Base-by-base conservation (phyloP, 2,888 invertebrate species). In the Xylota sylvarum region DNA sequence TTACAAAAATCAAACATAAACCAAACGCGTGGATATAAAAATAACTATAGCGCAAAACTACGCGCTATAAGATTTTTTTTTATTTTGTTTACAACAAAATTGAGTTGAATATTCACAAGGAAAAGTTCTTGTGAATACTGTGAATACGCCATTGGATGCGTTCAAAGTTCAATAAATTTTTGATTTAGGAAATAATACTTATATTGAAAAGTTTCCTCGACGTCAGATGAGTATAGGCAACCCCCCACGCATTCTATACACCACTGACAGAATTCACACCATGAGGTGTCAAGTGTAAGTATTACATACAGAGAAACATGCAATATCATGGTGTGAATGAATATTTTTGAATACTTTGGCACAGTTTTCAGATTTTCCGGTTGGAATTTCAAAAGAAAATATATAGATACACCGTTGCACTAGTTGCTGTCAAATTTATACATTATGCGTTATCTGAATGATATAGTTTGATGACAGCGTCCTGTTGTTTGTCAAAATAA, bases 21-120 rank as follows among this genome's bases (percentile, higher is more conserved):
- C 19, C 12, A 64, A 65, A 76, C 76, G 67, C 76, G 76, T 56
- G 58, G 27, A 46, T 35, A 55, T 58, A 76, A 67, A 76, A 48
- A 67, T 76, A 76, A 40, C 55, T 2, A 5, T 12, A 43, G 10
- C 43, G 43, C 55, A 27, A 43, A 56, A 69, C 40, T 43, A 62
- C 62, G 46, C 12, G 12, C 23, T 37, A 40, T 3, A 17, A 60
- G 30, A 19, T 32, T 19, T 48, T 12, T 52, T 67, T 55, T 67
- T 19, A n/a, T 35, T 50, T 35, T 73, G 73, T 62, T 74, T 74
- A 73, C 70, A 72, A 43, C 56, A 52, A 52, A 62, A 23, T 50
- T 10, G 2, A 62, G n/a, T 10, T 10, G 1, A 43, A 60, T 10
- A 19, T n/a, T 37, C 7, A 19, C 19, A 37, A 58, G 37, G 27